Base-by-base conservation (phyloP, 2,113 vertebrate species). In the Rhinopithecus roxellana region DNA sequence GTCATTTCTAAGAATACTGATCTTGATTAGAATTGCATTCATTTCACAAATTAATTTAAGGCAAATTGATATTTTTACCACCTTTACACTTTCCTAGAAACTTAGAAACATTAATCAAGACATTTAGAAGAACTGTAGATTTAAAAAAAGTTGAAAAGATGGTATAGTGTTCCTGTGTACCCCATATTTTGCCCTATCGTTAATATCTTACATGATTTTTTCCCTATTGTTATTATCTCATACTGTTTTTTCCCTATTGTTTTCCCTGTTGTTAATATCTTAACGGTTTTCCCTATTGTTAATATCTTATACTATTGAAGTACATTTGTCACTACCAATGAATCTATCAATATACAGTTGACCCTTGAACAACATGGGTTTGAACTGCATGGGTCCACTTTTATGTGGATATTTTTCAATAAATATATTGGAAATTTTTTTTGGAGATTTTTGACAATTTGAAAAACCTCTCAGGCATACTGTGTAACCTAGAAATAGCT, bases 11-110 rank as follows among this genome's bases (percentile, higher is more conserved):
- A 43, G 45, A 78, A 61, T 88, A 38, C 18, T 30, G 48, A 88
- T 89, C 95, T 97, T 82, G 18, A 59, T 64, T 72, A 72, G 27
- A 50, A 43, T 59, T 89, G 22, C 14, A 90, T 30, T 90, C 18
- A 78, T 61, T 91, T 95, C 70, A 85, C 69, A 72, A 90, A 79
- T 87, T 79, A 85, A 87, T 90, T 79, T 57, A 27, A 61, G 50
- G 12, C 89, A 18, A 72, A 90, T 23, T 79, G 16, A 79, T 85
- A 87, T 77, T 84, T 96, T 84, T 61, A 32, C 69, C 52, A 5
- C 3, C 38, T 90, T 92, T 94, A 17, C 18, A 83, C 1, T 90
- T 96, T 80, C 8, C 9, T 93, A 43, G 79, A 95, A 80, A 89
- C 14, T 61, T 17, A 32, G 25, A 89, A 52, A 3, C 40, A 79